Evolutionary conservation across 1,140 invertebrate species (phyloP), one percentile per base, ranked within the genome.

Genomic region (Pseudobourletiella spinata): DNA sequence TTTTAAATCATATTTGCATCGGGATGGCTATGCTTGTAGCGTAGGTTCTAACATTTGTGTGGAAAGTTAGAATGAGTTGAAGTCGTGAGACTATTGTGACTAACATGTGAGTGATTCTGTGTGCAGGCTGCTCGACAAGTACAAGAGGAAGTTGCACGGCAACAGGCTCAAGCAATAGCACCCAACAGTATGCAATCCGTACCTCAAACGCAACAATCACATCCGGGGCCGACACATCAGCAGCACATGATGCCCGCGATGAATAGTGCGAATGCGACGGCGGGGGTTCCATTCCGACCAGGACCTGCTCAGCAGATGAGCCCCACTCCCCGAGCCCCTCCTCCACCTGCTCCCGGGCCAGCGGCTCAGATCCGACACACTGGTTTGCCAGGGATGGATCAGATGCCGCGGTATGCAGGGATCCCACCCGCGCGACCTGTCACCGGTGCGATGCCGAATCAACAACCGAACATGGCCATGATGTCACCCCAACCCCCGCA

Each of bases 381-480:
- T 83, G 65, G 65, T 18, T 60, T 70, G 55, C 65, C 64, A 28
- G 64, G 67, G 22, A 69, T 69, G 64, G 65, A 70, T 46, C 63
- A 64, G 46, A 70, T 70, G 16, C 67, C 58, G 42, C 25, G 68
- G 39, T 70, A 66, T 51, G 48, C 39, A 35, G 63, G 57, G 14
- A 50, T 64, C 14, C 46, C 65, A 26, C 72, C 61, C 20, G 42
- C 69, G n/a, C 1, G 6, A 32, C 57, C 57, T 24, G 55, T 59
- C 6, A 76, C 86, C 69, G 85, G 86, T 6, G 82, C 81, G 4
- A 80, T 81, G 3, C 84, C 81, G 4, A 80, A 81, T 3, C 84
- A 88, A 71, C 58, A 60, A 51, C 83, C 86, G 2, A 88, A 86
- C 72, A 89, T 92, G 15, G 79, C 92, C 35, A 86, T 91, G 73